Conservation (phyloP, 2,888 invertebrate species). For the Synergus umbraculus region DNA sequence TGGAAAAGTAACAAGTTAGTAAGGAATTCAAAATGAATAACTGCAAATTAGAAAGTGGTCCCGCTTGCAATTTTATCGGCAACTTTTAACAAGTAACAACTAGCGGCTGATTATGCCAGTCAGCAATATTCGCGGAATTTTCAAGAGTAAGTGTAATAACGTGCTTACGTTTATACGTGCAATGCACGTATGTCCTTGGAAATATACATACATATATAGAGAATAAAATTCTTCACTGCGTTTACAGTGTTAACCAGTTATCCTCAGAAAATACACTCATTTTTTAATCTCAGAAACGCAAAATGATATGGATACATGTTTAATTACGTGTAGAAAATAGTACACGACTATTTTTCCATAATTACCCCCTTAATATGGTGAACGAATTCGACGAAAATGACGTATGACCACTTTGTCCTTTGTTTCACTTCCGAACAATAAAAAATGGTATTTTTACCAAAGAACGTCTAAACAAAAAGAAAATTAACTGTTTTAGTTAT, state of each 20-base stretch:
- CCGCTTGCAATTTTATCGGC: not conserved
- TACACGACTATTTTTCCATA: not conserved
- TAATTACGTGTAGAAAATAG: not conserved
- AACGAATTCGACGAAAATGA: not conserved
- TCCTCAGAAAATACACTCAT: slow-evolving; percentile 24
- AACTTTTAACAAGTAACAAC: slow-evolving; percentile 6
- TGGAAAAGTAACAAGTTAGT: not conserved
- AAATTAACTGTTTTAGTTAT: not conserved
- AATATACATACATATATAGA: not conserved
- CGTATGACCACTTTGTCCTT: not conserved
- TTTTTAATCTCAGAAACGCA: not conserved
- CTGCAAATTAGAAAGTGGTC: not conserved
- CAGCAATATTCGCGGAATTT: not conserved
- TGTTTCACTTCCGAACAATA: not conserved
- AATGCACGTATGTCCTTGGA: slow-evolving; percentile 18
- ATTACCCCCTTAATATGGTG: too few species aligned
- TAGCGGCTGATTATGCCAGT: not conserved
- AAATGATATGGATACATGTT: not conserved
- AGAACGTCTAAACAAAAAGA: not conserved
- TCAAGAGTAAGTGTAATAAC: not conserved
- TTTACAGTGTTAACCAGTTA: slow-evolving; percentile 13
- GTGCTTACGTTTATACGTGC: not conserved
- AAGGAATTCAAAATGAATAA: not conserved
- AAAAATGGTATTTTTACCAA: not conserved
- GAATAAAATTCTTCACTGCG: slow-evolving; percentile 26